Conservation (phyloP, 2,113 vertebrate genomes). For the Halichoerus grypus region DNA sequence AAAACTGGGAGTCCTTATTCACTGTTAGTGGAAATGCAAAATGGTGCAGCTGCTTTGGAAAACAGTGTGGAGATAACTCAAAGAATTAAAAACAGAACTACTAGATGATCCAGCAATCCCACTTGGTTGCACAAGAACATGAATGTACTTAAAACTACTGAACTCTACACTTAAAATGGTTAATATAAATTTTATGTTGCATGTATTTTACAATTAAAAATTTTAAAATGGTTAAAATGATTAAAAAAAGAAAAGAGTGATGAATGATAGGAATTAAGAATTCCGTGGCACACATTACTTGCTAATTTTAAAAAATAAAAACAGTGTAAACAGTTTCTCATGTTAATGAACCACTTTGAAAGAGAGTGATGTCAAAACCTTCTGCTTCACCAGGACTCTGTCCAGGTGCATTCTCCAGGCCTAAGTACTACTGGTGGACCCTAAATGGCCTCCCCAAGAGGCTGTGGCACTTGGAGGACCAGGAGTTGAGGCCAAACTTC, state of each 20-base stretch:
- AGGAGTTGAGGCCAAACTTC: neutral
- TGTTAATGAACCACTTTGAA: neutral
- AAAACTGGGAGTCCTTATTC: neutral
- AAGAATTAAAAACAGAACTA: neutral
- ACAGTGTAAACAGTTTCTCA: neutral
- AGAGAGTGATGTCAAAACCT: neutral
- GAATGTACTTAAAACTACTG: neutral
- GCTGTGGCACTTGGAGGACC: neutral
- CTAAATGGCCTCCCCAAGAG: neutral
- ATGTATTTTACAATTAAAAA: neutral
- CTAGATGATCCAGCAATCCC: neutral
- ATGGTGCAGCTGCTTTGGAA: neutral
- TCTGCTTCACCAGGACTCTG: neutral
- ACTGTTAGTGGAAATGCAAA: neutral
- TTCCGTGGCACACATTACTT: no score
- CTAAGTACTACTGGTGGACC: neutral
- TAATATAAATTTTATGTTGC: neutral
- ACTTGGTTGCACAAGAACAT: neutral
- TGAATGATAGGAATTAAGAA: neutral
- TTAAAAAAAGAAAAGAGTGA: neutral
- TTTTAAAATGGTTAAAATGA: neutral
- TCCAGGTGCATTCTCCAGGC: neutral
- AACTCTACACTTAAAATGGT: neutral
- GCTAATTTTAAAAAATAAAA: neutral
- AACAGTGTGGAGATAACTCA: neutral